phyloP scores from a whole-genome alignment of 2,113 vertebrate species.

The Perca flavescens region DNA sequence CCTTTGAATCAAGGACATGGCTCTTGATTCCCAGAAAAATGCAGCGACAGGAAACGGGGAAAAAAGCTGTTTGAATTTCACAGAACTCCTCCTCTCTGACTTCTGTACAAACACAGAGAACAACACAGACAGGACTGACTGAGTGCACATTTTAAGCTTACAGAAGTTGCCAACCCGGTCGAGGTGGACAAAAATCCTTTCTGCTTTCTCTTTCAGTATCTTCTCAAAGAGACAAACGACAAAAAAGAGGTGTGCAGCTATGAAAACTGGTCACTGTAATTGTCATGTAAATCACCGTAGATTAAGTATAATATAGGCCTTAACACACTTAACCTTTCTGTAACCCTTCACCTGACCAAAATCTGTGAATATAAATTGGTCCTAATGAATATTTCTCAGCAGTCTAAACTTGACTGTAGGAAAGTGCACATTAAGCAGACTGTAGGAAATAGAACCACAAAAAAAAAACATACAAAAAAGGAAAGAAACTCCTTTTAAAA shows the following conservation, averaged over 20 bases:
- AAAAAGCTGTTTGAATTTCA: conserved; percentile 54
- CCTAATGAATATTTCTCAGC: conserved; percentile 28
- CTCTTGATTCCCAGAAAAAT: conserved; percentile 58
- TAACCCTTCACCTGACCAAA: conserved; percentile 18
- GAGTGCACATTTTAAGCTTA: conserved; percentile 32
- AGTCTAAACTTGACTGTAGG: conserved; percentile 32
- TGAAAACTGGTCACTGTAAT: neutral
- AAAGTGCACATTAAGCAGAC: conserved; percentile 54
- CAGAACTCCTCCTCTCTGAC: conserved; percentile 48
- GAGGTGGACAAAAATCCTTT: conserved; percentile 24
- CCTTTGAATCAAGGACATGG: conserved; percentile 52
- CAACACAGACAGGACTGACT: conserved; percentile 17
- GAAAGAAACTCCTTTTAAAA: conserved; percentile 3
- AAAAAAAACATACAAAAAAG: conserved; percentile 47
- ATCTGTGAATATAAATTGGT: conserved; percentile 45
- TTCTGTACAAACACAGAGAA: conserved; percentile 49
- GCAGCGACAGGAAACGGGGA: conserved; percentile 56
- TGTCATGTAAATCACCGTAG: neutral
- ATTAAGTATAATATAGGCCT: conserved; percentile 14
- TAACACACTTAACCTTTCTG: conserved; percentile 12
- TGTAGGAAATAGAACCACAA: conserved; percentile 35
- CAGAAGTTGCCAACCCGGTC: conserved; percentile 48
- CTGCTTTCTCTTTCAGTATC: conserved; percentile 3
- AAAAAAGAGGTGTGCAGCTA: conserved; percentile 3
- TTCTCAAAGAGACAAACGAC: neutral